Evolutionary conservation across 2,888 invertebrate species (phyloP), one percentile per base, ranked within the genome.

Genomic region (Papilio demoleus): DNA sequence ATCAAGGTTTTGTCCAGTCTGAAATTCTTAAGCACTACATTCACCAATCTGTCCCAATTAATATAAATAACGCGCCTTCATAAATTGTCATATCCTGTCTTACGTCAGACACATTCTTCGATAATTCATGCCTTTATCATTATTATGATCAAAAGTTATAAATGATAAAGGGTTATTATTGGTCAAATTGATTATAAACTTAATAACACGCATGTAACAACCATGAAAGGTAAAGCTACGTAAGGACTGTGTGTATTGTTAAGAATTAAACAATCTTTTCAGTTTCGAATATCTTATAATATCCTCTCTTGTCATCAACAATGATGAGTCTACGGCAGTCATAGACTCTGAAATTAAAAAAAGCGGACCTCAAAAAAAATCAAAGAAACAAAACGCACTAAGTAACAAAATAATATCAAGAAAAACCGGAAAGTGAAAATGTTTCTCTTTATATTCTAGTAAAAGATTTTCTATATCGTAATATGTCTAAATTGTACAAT

Each of bases 91-190:
- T 66, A 50, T 66, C 66, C 59, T 66, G 47, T 66, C 36, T 12
- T 34, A 47, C 36, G 47, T 60, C 53, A 40, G 27, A 56, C 36
- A 47, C 47, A 59, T 45, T 66, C 59, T 60, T 60, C 36, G 34
- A 12, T 60, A 66, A 60, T 66, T 60, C 59, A 38, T 66, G 59
- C 24, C 47, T 60, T 59, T 66, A 66, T 60, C 66, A 47, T 66
- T 66, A n/a, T 59, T 36, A 24, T 47, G 47, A 66, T 47, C 59
- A 47, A 50, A 45, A 63, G n/a, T 60, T 27, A 60, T 47, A 34
- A 58, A 34, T 45, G 34, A 65, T 65, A 58, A 45, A 40, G 38
- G 65, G 27, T 31, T 65, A 3, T 17, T 4, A 42, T 36, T 27
- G 27, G 27, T 27, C 24, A 53, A 53, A 53, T 53, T 53, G 53